These are phyloP conservation scores for Synanthedon andrenaeformis DNA, from an alignment of 2,888 invertebrate genomes.

Conservation along the genomic window DNA sequence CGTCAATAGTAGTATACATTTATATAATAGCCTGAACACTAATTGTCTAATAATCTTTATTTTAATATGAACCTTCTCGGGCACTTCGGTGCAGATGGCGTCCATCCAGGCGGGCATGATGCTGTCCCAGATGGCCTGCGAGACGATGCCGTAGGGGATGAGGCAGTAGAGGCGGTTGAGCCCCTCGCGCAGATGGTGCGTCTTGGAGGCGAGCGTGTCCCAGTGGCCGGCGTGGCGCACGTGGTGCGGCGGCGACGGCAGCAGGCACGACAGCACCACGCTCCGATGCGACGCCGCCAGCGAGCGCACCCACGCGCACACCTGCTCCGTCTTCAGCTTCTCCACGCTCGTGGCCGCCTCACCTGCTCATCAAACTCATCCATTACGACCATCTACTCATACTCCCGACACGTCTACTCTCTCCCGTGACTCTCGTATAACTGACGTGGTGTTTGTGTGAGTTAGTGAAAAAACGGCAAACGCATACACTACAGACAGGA, in stretches of 20 bases:
- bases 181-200: slow-evolving; percentile 94
- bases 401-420: too few species aligned
- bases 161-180: slow-evolving; percentile 91
- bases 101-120: slow-evolving; percentile 99
- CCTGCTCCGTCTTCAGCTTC: slow-evolving; percentile 91
- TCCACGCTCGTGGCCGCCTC: slow-evolving; percentile 90
- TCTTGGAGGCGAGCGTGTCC: slow-evolving; percentile 88
- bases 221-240: slow-evolving; percentile 97
- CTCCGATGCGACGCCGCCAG: slow-evolving; percentile 78
- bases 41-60: too few species aligned
- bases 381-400: not conserved
- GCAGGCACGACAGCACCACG: slow-evolving; percentile 90
- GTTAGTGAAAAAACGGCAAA: too few species aligned
- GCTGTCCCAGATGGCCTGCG: slow-evolving; percentile 96
- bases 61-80: slow-evolving; percentile 74
- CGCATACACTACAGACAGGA: too few species aligned
- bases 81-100: slow-evolving; percentile 92
- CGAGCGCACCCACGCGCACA: slow-evolving; percentile 88
- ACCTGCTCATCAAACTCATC: slow-evolving; percentile 34
- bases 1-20: too few species aligned
- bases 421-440: too few species aligned
- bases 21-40: too few species aligned
- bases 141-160: slow-evolving; percentile 97
- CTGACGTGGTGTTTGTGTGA: too few species aligned
- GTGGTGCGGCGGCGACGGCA: slow-evolving; percentile 97